Percentiles rank a stretch among this genome's conserved stretches.
These are phyloP conservation scores for Palythoa grandis DNA, from an alignment of 92 coral and sea anemone species.

Conservation along the genomic window DNA sequence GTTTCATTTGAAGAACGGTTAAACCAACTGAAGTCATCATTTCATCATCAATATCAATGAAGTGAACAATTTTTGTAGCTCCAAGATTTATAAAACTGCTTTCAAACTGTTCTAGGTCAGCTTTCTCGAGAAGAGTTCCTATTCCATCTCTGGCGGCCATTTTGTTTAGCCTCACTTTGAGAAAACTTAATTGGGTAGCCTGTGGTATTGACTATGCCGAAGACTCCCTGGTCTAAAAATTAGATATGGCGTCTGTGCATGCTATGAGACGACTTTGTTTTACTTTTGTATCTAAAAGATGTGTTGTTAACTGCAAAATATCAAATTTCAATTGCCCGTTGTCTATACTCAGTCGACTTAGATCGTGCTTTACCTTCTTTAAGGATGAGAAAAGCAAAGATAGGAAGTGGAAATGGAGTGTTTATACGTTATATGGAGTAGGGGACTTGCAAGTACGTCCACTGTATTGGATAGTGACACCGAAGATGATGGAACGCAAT, in stretches of 20 bases:
- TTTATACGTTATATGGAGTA: not conserved
- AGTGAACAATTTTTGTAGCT: conserved; percentile 1
- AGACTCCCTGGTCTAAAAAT: not conserved
- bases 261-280: not conserved
- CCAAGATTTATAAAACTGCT: conserved; percentile 15
- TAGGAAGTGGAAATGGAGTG: not conserved
- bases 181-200: not conserved
- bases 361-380: not conserved
- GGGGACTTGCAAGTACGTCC: not conserved
- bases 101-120: conserved; percentile 19
- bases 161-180: conserved; percentile 8
- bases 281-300: not conserved
- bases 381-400: not conserved
- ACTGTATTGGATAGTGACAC: not conserved
- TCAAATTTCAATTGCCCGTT: not conserved
- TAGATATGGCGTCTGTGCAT: not conserved
- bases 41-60: conserved; percentile 14
- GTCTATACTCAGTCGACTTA: not conserved
- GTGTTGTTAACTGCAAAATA: not conserved
- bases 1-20: conserved; percentile 16
- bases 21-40: conserved; percentile 13
- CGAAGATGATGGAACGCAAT: not conserved
- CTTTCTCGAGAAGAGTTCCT: conserved; percentile 1
- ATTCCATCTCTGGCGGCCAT: conserved; percentile 25
- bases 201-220: not conserved